These are phyloP conservation scores for Parnassius apollo DNA, from an alignment of 2,888 invertebrate genomes.

Conservation along the genomic window DNA sequence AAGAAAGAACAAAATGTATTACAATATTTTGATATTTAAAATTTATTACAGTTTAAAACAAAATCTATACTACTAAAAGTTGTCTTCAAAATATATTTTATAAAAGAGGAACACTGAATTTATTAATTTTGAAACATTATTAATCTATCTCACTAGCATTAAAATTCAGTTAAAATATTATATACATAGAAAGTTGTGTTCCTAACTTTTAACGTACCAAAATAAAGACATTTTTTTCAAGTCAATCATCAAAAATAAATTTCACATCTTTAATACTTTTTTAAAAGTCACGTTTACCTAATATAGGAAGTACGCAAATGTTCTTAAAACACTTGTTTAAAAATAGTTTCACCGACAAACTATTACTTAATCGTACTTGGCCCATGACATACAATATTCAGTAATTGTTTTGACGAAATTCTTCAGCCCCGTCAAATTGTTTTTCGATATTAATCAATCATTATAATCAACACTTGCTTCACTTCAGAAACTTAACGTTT, in stretches of 20 bases:
- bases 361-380: background rate
- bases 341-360: conserved; percentile 2
- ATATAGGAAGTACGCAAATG: background rate
- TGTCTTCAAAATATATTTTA: conserved; percentile 1
- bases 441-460: too few relatives aligned
- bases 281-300: conserved; percentile 5
- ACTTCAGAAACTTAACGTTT: too few relatives aligned
- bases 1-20: too few relatives aligned
- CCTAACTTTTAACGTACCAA: conserved; percentile 12
- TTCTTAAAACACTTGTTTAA: conserved; percentile 3
- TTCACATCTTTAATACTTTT: conserved; percentile 2
- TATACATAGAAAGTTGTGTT: conserved; percentile 11
- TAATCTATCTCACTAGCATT: conserved; percentile 20
- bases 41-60: too few relatives aligned
- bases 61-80: background rate
- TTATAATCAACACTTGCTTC: too few relatives aligned
- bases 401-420: background rate
- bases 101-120: conserved; percentile 8
- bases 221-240: conserved; percentile 17
- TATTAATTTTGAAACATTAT: conserved; percentile 6
- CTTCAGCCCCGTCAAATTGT: too few relatives aligned
- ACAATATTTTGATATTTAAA: too few relatives aligned
- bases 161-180: conserved; percentile 15
- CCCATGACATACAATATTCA: background rate
- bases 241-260: conserved; percentile 22